Conservation (phyloP, 1,140 invertebrate species). For the Calosoma granatense region DNA sequence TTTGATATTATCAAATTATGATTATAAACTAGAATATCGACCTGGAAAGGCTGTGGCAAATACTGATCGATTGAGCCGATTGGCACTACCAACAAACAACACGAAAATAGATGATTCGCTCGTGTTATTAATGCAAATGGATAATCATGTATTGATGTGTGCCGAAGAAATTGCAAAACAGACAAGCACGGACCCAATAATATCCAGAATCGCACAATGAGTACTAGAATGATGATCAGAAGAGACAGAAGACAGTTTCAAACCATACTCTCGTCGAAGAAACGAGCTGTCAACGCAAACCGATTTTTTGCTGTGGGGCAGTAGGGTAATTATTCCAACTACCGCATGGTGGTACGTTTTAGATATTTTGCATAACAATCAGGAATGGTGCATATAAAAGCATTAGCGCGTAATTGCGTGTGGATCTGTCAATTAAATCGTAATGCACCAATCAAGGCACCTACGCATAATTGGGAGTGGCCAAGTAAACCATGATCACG, state of each 20-base stretch:
- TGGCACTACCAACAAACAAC: constrained; percentile 18
- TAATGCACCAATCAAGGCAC: constrained; percentile 21
- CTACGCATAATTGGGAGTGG: constrained; percentile 26
- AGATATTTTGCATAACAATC: constrained; percentile 31
- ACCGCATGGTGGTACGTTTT: constrained; percentile 23
- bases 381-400: constrained; percentile 37
- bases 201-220: constrained; percentile 15
- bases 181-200: constrained; percentile 12
- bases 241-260: constrained; percentile 13
- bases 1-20: constrained; percentile 26
- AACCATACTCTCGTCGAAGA: constrained; percentile 14
- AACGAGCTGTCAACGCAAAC: constrained; percentile 21
- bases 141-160: background rate
- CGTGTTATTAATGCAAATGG: background rate
- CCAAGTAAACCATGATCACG: constrained; percentile 31
- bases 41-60: constrained; percentile 12
- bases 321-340: constrained; percentile 32
- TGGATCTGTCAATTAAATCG: constrained; percentile 29
- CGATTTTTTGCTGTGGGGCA: constrained; percentile 22
- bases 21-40: constrained; percentile 28
- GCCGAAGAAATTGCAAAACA: background rate
- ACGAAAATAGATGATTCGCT: background rate
- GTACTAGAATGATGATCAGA: constrained; percentile 17
- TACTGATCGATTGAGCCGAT: constrained; percentile 26
- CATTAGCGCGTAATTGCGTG: constrained; percentile 29